Conservation (phyloP, 2,113 vertebrate genomes). For the Gila orcuttii region DNA sequence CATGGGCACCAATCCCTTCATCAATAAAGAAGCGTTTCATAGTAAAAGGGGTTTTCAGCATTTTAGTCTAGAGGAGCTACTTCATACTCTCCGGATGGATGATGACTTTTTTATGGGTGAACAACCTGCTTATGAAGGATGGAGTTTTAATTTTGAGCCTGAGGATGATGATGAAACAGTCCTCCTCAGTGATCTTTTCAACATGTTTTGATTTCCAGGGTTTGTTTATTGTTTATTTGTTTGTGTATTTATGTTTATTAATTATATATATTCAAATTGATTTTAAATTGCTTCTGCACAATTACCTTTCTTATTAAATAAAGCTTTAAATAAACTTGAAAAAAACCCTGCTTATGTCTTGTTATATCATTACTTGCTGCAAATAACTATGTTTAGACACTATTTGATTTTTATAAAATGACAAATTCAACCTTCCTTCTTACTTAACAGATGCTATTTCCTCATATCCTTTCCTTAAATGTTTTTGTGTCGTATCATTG, state of each 20-base stretch:
- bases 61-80: slow-evolving; percentile 39
- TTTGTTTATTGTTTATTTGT: not conserved
- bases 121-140: slow-evolving; percentile 32
- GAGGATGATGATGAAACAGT: slow-evolving; percentile 42
- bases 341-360: not conserved
- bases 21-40: not conserved
- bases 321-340: not conserved
- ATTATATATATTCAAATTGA: not conserved
- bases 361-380: too few relatives aligned
- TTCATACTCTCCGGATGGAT: slow-evolving; percentile 37
- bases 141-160: slow-evolving; percentile 42
- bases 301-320: not conserved
- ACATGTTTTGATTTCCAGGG: slow-evolving; percentile 30
- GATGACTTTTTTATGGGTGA: slow-evolving; percentile 32
- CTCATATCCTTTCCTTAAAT: not conserved
- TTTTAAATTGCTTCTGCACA: not conserved
- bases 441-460: not conserved
- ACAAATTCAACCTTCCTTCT: not conserved
- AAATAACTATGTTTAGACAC: too few relatives aligned
- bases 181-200: slow-evolving; percentile 36
- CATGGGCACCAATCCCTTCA: not conserved
- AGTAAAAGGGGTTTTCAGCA: slow-evolving; percentile 14
- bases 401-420: not conserved
- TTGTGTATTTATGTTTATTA: not conserved
- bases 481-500: not conserved